A percentile compares a stretch with the other conserved stretches of the same genome.
Conservation (phyloP, 2,888 invertebrate species). For the Eupithecia exiguata region DNA sequence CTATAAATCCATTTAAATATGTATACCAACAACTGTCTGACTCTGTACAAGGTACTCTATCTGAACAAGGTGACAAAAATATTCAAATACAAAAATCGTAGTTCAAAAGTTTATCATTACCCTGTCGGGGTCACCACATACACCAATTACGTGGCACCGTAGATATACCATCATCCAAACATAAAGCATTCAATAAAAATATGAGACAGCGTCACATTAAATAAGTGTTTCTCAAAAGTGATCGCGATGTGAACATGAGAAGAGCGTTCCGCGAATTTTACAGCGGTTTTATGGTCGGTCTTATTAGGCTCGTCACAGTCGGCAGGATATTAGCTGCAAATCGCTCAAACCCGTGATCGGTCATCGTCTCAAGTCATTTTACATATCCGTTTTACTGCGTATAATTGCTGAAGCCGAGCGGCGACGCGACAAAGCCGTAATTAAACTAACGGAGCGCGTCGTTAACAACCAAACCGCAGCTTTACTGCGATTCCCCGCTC, state of each 20-base stretch:
- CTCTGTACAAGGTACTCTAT: neutral
- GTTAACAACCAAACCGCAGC: slow-evolving; percentile 66
- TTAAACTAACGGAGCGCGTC: slow-evolving; percentile 77
- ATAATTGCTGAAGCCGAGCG: slow-evolving; percentile 71
- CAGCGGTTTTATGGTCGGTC: slow-evolving; percentile 63
- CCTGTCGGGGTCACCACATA: neutral
- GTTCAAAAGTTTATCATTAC: neutral
- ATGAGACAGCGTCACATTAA: slow-evolving; percentile 9
- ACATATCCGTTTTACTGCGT: slow-evolving; percentile 76
- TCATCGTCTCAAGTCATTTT: slow-evolving; percentile 70
- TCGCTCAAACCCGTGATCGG: slow-evolving; percentile 64
- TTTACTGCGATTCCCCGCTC: slow-evolving; percentile 59
- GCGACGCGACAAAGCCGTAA: slow-evolving; percentile 74
- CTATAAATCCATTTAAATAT: neutral
- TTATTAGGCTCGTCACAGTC: slow-evolving; percentile 68
- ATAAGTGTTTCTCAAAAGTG: slow-evolving; percentile 23
- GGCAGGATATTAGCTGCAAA: slow-evolving; percentile 76
- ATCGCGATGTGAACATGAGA: slow-evolving; percentile 47
- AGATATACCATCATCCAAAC: neutral
- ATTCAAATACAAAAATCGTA: neutral
- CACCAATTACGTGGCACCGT: slow-evolving; percentile 4
- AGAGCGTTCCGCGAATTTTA: slow-evolving; percentile 62
- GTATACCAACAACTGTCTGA: neutral
- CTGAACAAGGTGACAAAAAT: neutral
- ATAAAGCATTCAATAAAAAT: slow-evolving; percentile 5